These are phyloP conservation scores for Epinotia demarniana DNA, from an alignment of 2,888 invertebrate species.

Conservation along the genomic window DNA sequence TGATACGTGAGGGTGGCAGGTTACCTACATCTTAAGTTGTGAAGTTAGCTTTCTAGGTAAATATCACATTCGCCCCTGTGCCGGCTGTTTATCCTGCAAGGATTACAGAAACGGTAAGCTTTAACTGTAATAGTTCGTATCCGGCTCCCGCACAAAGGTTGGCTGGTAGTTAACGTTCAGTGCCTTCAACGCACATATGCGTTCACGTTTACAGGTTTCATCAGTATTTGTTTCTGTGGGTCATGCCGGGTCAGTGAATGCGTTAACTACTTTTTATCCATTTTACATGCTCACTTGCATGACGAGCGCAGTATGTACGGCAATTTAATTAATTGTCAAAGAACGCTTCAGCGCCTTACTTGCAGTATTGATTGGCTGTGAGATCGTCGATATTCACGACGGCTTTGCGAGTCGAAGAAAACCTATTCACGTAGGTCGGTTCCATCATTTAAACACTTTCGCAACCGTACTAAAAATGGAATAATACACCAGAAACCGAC, in stretches of 20 bases:
- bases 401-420: no score
- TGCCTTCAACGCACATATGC: no score
- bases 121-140: background rate
- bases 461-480: no score
- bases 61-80: conserved; percentile 5
- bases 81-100: conserved; percentile 10
- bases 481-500: no score
- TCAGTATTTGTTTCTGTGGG: background rate
- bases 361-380: no score
- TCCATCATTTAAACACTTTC: no score
- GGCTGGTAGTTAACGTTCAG: background rate
- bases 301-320: background rate
- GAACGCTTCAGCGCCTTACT: no score
- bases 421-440: no score
- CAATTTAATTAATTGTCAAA: background rate
- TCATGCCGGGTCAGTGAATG: background rate
- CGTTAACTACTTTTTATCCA: background rate
- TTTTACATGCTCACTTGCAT: background rate
- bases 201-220: no score
- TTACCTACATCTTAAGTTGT: background rate
- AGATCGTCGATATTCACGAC: no score
- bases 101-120: conserved; percentile 4
- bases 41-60: conserved; percentile 8
- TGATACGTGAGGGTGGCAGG: background rate
- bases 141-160: conserved; percentile 5